phyloP scores from a whole-genome alignment of 2,113 vertebrate species.

The Chauna torquata region DNA sequence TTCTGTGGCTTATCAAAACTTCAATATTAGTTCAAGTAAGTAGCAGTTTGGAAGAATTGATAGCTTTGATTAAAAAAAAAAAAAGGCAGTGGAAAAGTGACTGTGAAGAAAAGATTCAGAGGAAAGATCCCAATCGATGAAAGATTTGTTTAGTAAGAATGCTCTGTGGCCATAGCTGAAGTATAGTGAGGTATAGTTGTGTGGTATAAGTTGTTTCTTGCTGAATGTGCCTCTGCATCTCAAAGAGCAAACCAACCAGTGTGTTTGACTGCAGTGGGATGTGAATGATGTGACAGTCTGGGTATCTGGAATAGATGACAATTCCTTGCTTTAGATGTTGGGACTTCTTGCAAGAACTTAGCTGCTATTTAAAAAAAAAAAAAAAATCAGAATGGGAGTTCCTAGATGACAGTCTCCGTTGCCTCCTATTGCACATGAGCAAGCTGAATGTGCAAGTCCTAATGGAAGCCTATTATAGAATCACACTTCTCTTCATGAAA shows the following conservation, averaged over 20 bases:
- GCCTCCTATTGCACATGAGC: neutral
- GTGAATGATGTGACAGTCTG: neutral
- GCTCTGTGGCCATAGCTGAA: neutral
- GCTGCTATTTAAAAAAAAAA: neutral
- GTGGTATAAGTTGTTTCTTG: neutral
- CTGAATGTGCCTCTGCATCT: neutral
- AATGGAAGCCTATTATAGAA: neutral
- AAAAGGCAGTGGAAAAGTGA: neutral
- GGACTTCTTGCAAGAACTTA: neutral
- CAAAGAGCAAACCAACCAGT: no score
- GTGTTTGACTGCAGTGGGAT: neutral
- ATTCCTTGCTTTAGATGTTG: neutral
- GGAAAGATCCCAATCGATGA: neutral
- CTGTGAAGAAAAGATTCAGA: neutral
- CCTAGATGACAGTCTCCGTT: neutral
- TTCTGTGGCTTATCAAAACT: neutral
- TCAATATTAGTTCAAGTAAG: rapidly evolving
- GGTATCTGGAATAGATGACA: neutral
- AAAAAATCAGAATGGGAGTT: neutral
- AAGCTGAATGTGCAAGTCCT: neutral
- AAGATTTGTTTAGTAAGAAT: neutral
- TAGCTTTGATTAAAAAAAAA: neutral
- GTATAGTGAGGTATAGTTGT: neutral
- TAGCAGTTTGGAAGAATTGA: neutral
- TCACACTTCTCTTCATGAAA: neutral